phyloP scores from a whole-genome alignment of 2,888 invertebrate species.

The Drosophila tanythrix region DNA sequence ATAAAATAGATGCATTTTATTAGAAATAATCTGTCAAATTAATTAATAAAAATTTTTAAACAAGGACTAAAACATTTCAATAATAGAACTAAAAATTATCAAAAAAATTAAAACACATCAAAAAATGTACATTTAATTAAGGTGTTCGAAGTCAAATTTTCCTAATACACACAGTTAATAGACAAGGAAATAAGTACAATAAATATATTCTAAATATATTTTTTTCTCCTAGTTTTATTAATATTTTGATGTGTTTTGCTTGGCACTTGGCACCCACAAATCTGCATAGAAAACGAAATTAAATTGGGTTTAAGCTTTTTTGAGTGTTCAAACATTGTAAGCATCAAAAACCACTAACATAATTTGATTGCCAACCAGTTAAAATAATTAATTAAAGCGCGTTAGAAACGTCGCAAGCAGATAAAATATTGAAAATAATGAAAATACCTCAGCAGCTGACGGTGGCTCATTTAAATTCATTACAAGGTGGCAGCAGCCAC shows the following conservation, averaged over 20 bases:
- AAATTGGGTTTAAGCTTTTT: not conserved
- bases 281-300: not conserved
- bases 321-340: not conserved
- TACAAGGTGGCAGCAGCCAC: conserved; percentile 13
- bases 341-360: conserved; percentile 47
- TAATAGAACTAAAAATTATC: not conserved
- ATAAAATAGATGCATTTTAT: not conserved
- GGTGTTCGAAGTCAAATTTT: not conserved
- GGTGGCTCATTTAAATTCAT: conserved; percentile 54
- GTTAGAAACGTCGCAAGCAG: conserved; percentile 2
- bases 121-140: not conserved
- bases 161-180: not conserved
- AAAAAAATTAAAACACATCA: not conserved
- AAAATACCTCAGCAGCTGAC: conserved; percentile 44
- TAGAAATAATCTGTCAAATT: not conserved
- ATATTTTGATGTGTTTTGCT: not conserved
- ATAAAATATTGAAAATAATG: conserved; percentile 36
- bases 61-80: not conserved
- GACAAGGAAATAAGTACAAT: not conserved
- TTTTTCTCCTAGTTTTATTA: not conserved
- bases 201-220: not conserved
- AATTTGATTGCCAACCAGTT: conserved; percentile 50
- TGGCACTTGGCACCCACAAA: not conserved
- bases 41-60: not conserved
- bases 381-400: conserved; percentile 58